These are phyloP conservation scores for Lineus longissimus DNA, from an alignment of 1,140 invertebrate genomes.

Conservation along the genomic window DNA sequence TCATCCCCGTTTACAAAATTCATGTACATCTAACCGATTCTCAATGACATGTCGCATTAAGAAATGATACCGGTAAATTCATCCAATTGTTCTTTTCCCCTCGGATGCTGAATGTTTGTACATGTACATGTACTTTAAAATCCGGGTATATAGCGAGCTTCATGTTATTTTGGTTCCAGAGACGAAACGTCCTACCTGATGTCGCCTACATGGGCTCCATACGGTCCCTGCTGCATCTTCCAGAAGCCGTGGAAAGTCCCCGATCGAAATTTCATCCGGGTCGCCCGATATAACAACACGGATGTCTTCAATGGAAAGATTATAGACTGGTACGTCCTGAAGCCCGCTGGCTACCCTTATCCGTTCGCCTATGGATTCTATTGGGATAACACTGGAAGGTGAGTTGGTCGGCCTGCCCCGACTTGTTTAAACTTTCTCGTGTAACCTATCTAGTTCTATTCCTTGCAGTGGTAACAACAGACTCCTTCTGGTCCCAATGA, in stretches of 20 bases:
- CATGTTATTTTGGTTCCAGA: not conserved
- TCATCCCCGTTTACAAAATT: too few relatives aligned
- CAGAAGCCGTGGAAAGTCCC: not conserved
- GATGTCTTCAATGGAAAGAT: constrained; percentile 2
- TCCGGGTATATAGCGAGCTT: too few relatives aligned
- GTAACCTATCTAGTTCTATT: not conserved
- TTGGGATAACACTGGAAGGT: not conserved
- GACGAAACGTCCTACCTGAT: not conserved
- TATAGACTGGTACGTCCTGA: not conserved
- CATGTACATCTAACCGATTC: too few relatives aligned
- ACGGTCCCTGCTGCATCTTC: not conserved
- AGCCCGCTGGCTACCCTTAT: not conserved
- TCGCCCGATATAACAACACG: not conserved
- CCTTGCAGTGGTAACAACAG: too few relatives aligned
- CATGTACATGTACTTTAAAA: too few relatives aligned
- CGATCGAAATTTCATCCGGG: not conserved
- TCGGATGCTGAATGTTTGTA: too few relatives aligned
- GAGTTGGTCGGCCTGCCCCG: not conserved
- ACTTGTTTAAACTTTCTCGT: not conserved
- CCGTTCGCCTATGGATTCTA: not conserved
- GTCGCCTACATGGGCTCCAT: not conserved
- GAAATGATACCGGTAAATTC: too few relatives aligned
- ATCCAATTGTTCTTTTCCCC: too few relatives aligned
- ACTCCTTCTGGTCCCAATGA: not conserved
- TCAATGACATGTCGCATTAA: too few relatives aligned